These are phyloP conservation scores for Drosophila quinaria DNA, from an alignment of 2,888 invertebrate genomes.

Conservation along the genomic window DNA sequence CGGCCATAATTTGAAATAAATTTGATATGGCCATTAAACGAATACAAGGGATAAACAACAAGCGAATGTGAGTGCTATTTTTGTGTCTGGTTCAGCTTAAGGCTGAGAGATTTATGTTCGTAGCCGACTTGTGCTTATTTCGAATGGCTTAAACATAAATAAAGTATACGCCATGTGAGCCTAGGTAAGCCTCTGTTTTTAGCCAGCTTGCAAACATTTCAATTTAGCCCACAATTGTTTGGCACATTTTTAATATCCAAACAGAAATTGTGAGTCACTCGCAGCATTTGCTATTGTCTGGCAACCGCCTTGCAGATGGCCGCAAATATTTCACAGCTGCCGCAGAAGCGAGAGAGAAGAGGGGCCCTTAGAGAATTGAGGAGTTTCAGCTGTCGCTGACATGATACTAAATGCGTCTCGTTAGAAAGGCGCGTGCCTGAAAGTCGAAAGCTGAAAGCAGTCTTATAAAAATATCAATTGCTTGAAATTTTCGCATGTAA, in stretches of 20 bases:
- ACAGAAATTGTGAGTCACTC: constrained; percentile 48
- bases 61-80: constrained; percentile 51
- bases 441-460: constrained; percentile 17
- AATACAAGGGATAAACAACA: constrained; percentile 34
- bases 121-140: constrained; percentile 32
- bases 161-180: constrained; percentile 49
- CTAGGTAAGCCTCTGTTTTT: constrained; percentile 57
- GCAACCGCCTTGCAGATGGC: constrained; percentile 56
- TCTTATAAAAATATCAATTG: constrained; percentile 49
- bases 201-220: constrained; percentile 53
- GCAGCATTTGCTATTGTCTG: constrained; percentile 35
- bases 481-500: constrained; percentile 48
- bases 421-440: constrained; percentile 36
- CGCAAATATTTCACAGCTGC: constrained; percentile 61
- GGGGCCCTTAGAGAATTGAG: constrained; percentile 26
- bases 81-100: constrained; percentile 50
- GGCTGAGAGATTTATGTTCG: constrained; percentile 60
- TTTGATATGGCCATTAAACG: constrained; percentile 64
- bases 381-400: constrained; percentile 55
- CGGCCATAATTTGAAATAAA: constrained; percentile 71
- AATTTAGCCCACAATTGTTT: constrained; percentile 62
- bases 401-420: constrained; percentile 51
- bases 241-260: constrained; percentile 55
- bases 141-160: constrained; percentile 50
- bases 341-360: not conserved